These are phyloP conservation scores for Eudyptes chrysolophus DNA, from an alignment of 2,113 vertebrate genomes.

Conservation along the genomic window DNA sequence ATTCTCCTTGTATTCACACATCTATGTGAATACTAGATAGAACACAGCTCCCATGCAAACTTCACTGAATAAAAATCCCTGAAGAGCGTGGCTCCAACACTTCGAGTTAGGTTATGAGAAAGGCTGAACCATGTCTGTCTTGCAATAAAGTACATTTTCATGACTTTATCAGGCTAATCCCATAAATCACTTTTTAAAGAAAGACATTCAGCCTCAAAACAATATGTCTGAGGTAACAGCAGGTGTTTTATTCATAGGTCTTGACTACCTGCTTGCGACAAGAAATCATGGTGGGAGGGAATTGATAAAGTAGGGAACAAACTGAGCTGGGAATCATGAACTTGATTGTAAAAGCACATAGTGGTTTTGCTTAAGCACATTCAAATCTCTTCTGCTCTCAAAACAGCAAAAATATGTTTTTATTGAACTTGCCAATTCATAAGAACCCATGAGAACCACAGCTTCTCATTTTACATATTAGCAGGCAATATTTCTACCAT, in stretches of 20 bases:
- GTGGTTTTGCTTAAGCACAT: not conserved
- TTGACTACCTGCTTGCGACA: not conserved
- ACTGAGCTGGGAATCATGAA: not conserved
- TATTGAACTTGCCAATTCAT: not conserved
- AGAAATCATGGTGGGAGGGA: not conserved
- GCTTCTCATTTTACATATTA: not conserved
- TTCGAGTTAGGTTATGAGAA: rapidly evolving
- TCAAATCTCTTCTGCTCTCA: not conserved
- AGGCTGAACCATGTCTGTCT: not conserved
- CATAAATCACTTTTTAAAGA: not conserved
- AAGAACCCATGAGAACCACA: not conserved
- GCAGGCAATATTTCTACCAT: not conserved
- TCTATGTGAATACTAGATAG: not conserved
- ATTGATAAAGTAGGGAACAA: not conserved
- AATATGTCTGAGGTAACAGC: not conserved
- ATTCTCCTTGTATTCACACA: not conserved
- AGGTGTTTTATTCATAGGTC: not conserved
- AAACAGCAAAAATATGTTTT: not conserved
- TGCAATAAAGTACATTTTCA: not conserved
- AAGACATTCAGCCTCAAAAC: not conserved
- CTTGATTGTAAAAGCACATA: not conserved
- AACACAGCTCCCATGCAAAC: not conserved
- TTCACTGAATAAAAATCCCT: not conserved
- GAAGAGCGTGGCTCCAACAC: not conserved
- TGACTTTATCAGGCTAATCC: not conserved